A percentile compares a stretch with the other conserved stretches of the same genome.
Conservation (phyloP, 1,140 invertebrate species). For the Euura lappo region DNA sequence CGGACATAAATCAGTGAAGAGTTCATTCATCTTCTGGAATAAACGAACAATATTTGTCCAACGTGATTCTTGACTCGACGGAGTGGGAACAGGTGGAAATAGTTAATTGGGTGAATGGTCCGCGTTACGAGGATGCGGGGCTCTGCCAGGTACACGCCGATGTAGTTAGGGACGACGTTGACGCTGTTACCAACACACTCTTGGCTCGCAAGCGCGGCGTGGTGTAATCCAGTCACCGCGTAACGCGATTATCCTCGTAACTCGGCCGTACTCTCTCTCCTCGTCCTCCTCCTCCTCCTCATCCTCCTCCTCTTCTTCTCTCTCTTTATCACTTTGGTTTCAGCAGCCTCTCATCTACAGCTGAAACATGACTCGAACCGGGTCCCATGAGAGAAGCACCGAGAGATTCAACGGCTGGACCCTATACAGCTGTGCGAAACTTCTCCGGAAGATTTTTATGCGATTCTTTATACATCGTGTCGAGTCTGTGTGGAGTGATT, state of each 20-base stretch:
- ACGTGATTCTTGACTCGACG: background rate
- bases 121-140: background rate
- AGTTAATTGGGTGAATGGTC: background rate
- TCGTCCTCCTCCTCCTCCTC: background rate
- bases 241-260: constrained; percentile 44
- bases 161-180: constrained; percentile 19
- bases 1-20: background rate
- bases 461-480: too few species aligned
- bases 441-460: too few species aligned
- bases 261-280: constrained; percentile 26
- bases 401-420: too few species aligned
- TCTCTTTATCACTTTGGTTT: constrained; percentile 1
- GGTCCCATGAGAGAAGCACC: background rate
- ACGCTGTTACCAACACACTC: constrained; percentile 21
- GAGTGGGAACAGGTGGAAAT: background rate
- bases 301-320: background rate
- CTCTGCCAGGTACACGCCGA: constrained; percentile 6
- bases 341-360: background rate
- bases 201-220: constrained; percentile 34
- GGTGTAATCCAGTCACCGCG: constrained; percentile 45
- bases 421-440: too few species aligned
- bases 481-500: too few species aligned
- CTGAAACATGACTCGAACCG: background rate
- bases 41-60: background rate
- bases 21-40: background rate